Evolutionary conservation across 2,113 vertebrate species (phyloP).

Genomic region (Pungitius pungitius): DNA sequence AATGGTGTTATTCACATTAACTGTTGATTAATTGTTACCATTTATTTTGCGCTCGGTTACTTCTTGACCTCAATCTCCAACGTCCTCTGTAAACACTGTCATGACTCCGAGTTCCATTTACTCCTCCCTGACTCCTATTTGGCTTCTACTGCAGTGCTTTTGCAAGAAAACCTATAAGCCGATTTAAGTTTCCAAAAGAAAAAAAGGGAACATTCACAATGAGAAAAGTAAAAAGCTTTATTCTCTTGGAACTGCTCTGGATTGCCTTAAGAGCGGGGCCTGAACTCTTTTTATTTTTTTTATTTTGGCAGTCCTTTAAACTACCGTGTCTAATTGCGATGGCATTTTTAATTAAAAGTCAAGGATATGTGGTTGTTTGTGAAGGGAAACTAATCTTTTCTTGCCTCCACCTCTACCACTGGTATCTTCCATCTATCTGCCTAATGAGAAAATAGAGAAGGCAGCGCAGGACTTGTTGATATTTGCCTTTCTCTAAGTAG

Average conservation of each 20-base stretch:
- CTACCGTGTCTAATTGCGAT: constrained; percentile 84
- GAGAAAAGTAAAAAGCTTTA: constrained; percentile 77
- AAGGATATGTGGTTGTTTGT: constrained; percentile 85
- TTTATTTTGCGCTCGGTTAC: constrained; percentile 70
- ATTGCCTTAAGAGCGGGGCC: constrained; percentile 78
- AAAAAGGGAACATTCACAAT: constrained; percentile 67
- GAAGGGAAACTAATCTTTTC: constrained; percentile 81
- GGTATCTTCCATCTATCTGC: constrained; percentile 82
- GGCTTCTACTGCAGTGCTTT: constrained; percentile 69
- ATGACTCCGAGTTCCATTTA: constrained; percentile 78
- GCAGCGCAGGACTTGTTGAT: constrained; percentile 80
- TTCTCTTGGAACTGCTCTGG: constrained; percentile 74
- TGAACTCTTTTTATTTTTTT: constrained; percentile 71
- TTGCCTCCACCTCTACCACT: constrained; percentile 70
- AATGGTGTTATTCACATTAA: constrained; percentile 75
- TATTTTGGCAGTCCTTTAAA: constrained; percentile 80
- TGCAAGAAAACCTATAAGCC: constrained; percentile 77
- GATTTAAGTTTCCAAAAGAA: constrained; percentile 78
- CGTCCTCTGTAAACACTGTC: constrained; percentile 75
- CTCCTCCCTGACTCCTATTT: constrained; percentile 61
- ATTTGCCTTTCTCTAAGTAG: constrained; percentile 76
- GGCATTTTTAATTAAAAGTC: constrained; percentile 87
- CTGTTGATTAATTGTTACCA: constrained; percentile 81
- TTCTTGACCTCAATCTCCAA: constrained; percentile 78
- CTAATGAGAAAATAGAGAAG: constrained; percentile 81